Conservation (phyloP, 2,113 vertebrate genomes). For the Mesocricetus auratus region DNA sequence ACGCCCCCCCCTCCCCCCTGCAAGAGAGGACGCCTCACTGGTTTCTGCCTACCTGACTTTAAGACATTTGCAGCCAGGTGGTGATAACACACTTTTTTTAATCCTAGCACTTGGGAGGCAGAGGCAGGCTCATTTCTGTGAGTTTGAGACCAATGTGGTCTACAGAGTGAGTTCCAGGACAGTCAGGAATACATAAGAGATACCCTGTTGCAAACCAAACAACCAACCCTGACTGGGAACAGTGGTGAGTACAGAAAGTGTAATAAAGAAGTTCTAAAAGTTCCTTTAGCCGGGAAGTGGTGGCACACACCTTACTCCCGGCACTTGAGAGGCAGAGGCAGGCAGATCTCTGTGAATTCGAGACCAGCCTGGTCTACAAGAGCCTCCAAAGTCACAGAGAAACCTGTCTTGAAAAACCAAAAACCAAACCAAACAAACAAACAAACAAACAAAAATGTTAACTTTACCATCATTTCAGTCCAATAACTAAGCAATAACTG, state of each 20-base stretch:
- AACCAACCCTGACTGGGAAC: background rate
- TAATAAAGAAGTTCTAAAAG: background rate
- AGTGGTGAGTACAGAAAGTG: background rate
- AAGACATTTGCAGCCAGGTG: too few species aligned
- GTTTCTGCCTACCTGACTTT: background rate
- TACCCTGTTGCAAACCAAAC: background rate
- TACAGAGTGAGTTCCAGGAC: background rate
- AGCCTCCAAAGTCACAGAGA: too few species aligned
- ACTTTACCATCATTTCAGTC: background rate
- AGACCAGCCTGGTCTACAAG: too few species aligned
- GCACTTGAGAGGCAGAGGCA: too few species aligned
- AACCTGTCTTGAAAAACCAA: too few species aligned
- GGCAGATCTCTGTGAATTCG: too few species aligned
- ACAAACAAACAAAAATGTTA: too few species aligned
- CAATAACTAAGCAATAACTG: background rate
- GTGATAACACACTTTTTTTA: background rate
- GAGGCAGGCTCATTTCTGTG: background rate
- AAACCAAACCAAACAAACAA: too few species aligned
- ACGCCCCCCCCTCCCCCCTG: background rate
- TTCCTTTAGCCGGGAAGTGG: too few species aligned
- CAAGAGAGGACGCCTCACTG: background rate
- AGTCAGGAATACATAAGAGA: background rate
- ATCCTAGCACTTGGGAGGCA: background rate
- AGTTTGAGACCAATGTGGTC: background rate
- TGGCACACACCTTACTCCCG: too few species aligned